Evolutionary conservation across 2,888 invertebrate species (phyloP).

Genomic region (Drosophila kanekoi): DNA sequence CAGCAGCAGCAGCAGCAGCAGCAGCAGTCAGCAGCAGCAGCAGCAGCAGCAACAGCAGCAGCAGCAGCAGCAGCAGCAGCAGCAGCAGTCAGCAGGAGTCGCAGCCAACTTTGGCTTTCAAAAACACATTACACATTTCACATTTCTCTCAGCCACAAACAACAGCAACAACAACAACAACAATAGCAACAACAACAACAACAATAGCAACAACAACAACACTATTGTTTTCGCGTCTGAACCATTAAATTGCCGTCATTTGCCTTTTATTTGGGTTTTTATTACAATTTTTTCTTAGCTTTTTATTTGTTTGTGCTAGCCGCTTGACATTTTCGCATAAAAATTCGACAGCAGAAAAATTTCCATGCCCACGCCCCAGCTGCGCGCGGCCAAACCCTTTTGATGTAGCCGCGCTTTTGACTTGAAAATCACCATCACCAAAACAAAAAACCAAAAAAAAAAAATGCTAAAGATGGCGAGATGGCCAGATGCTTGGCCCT

Average conservation of each 20-base stretch:
- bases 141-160: conserved; percentile 51
- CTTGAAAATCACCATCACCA: conserved; percentile 67
- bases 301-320: conserved; percentile 31
- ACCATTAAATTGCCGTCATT: conserved; percentile 77
- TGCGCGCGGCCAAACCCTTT: conserved; percentile 66
- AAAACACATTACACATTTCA: conserved; percentile 76
- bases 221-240: conserved; percentile 66
- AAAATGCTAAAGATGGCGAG: conserved; percentile 48
- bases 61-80: conserved; percentile 3
- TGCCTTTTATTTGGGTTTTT: conserved; percentile 72
- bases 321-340: conserved; percentile 78
- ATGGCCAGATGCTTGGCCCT: conserved; percentile 61
- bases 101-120: conserved; percentile 59
- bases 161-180: conserved; percentile 27
- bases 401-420: conserved; percentile 74
- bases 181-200: too few species aligned
- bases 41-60: conserved; percentile 57
- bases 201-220: conserved; percentile 56
- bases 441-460: conserved; percentile 30
- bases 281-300: conserved; percentile 50
- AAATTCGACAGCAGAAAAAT: conserved; percentile 78
- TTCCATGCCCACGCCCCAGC: conserved; percentile 66
- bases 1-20: too few species aligned
- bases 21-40: too few species aligned
- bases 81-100: conserved; percentile 17